These are phyloP conservation scores for Philypnodon macrostomus DNA, from an alignment of 2,797 vertebrate genomes.

Conservation along the genomic window DNA sequence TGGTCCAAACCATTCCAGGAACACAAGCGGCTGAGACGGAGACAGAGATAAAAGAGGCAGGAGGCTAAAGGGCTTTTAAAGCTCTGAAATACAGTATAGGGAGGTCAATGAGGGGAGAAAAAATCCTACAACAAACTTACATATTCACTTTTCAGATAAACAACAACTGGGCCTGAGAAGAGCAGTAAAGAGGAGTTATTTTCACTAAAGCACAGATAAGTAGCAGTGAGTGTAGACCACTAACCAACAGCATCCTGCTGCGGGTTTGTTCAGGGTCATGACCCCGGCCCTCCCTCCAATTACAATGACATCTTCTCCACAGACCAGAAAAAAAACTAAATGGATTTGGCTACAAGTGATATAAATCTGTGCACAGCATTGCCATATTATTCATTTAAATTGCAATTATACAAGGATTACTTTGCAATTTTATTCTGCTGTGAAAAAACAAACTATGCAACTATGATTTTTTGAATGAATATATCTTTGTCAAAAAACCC, in stretches of 20 bases:
- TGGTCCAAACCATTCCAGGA: slow-evolving; percentile 49
- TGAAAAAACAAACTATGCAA: too few species aligned
- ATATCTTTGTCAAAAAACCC: too few species aligned
- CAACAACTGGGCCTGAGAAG: slow-evolving; percentile 29
- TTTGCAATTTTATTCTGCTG: too few species aligned
- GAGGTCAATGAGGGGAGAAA: neutral
- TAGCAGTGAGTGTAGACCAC: slow-evolving; percentile 54
- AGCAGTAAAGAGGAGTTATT: slow-evolving; percentile 37
- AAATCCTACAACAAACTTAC: neutral
- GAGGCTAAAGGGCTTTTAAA: neutral
- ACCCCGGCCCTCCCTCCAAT: slow-evolving; percentile 58
- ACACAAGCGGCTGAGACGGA: slow-evolving; percentile 17
- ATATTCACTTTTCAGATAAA: slow-evolving; percentile 19
- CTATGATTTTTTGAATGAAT: too few species aligned
- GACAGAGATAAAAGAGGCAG: slow-evolving; percentile 15
- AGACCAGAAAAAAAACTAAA: slow-evolving; percentile 48
- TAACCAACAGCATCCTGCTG: slow-evolving; percentile 63
- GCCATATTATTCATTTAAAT: slow-evolving; percentile 27
- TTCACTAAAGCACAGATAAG: slow-evolving; percentile 56
- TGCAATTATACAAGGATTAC: too few species aligned
- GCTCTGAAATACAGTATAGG: neutral
- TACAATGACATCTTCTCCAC: slow-evolving; percentile 57
- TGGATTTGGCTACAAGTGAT: slow-evolving; percentile 42
- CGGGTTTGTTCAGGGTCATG: slow-evolving; percentile 55
- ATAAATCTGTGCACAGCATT: slow-evolving; percentile 27